Base-by-base conservation (phyloP, 2,797 vertebrate genomes). In the Cuculus canorus region DNA sequence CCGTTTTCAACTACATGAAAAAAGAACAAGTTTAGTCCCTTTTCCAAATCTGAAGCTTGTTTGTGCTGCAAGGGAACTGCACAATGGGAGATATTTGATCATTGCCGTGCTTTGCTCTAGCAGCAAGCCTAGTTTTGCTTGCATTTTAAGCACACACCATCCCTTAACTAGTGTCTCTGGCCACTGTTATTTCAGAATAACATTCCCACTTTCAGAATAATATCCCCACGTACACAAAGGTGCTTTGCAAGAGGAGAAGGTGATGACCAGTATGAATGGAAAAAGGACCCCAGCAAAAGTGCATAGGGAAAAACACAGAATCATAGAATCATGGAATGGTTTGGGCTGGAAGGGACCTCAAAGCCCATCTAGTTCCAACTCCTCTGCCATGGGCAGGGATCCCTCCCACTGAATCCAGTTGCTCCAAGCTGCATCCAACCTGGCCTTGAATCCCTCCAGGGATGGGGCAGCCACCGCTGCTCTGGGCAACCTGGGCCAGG, bases 61-160 rank as follows among this genome's bases (percentile, higher is more conserved):
- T 50, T 8, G 1, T 24, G n/a, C 23, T 68, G 24, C 79, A 65
- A 41, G 30, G 32, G 7, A 23, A 10, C 6, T 28, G 32, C 35
- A 27, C 0, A 0, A 27, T 5, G 32, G 37, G 12, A 39, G 82
- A 37, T 53, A 0, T 15, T 27, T 72, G 24, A 27, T 56, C 22
- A 17, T 2, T 17, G 14, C 4, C 1, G 0, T 2, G 50, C 21
- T 24, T 85, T 71, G 35, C 11, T 71, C 48, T 13, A 27, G 43
- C 47, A 90, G 22, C 59, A n/a, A 76, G 7, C 10, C 24, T 4
- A 24, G 3, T 13, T 83, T 50, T 0, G 50, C 37, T 14, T 61
- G 27, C 72, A 70, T 73, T 11, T 28, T 2, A 7, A 25, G 22
- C 28, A 65, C 10, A 48, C 32, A 5, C 19, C 33, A 37, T 18